Percentiles rank a stretch among this genome's conserved stretches.
phyloP scores from a whole-genome alignment of 2,888 invertebrate genomes.

The Agrotis puta region DNA sequence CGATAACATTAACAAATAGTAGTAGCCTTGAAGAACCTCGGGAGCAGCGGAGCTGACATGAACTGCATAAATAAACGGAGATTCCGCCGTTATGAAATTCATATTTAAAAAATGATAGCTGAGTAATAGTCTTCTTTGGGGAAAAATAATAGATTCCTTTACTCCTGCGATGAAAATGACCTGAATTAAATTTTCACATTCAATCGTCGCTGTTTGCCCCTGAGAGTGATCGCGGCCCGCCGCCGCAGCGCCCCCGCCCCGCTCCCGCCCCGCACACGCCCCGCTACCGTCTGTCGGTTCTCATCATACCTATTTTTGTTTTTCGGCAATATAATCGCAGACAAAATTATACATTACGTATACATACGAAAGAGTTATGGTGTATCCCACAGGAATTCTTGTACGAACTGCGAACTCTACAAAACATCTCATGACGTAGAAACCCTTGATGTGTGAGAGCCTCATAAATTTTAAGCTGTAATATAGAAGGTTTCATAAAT shows the following conservation, averaged over 20 bases:
- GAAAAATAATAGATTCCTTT: constrained; percentile 86
- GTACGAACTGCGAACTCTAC: constrained; percentile 14
- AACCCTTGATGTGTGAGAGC: constrained; percentile 5
- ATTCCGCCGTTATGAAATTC: constrained; percentile 61
- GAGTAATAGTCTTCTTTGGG: constrained; percentile 81
- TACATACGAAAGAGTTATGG: constrained; percentile 45
- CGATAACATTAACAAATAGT: constrained; percentile 69
- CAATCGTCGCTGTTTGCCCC: constrained; percentile 88
- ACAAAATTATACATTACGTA: constrained; percentile 54
- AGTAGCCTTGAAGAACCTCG: constrained; percentile 46
- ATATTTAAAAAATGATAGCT: constrained; percentile 77
- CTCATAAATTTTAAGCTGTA: background rate
- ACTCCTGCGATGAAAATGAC: constrained; percentile 85
- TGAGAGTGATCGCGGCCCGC: constrained; percentile 82
- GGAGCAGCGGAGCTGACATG: constrained; percentile 60
- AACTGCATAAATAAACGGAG: constrained; percentile 70
- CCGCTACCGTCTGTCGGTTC: constrained; percentile 71
- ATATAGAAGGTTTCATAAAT: background rate
- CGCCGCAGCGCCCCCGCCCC: constrained; percentile 65
- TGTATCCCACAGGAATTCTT: constrained; percentile 20
- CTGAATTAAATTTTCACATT: constrained; percentile 90
- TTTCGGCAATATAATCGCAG: constrained; percentile 62
- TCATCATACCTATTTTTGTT: constrained; percentile 79
- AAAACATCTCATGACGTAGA: constrained; percentile 18
- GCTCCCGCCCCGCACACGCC: constrained; percentile 54